phyloP scores from a whole-genome alignment of 2,888 invertebrate genomes.

The Galeopsomyia nigrocyanea region DNA sequence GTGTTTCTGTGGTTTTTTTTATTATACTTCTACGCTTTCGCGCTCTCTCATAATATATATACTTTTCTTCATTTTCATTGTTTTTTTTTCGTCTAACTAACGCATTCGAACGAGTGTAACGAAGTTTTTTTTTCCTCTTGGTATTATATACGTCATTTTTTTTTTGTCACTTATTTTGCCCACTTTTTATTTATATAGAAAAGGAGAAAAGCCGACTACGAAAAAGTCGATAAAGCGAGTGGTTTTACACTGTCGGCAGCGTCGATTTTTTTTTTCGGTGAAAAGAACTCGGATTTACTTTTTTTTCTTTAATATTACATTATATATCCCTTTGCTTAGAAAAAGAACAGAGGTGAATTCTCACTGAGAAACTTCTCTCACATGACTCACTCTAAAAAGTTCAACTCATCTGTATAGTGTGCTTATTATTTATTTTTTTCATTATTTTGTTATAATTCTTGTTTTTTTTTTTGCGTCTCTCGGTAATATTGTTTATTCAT shows the following conservation, averaged over 20 bases:
- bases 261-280: constrained; percentile 37
- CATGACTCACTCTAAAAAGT: constrained; percentile 49
- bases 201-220: constrained; percentile 44
- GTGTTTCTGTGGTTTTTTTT: constrained; percentile 15
- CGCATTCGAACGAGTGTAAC: constrained; percentile 29
- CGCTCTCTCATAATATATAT: constrained; percentile 25
- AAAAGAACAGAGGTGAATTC: constrained; percentile 46
- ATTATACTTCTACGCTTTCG: constrained; percentile 31
- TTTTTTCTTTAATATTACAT: constrained; percentile 21
- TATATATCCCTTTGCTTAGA: constrained; percentile 33
- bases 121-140: constrained; percentile 27
- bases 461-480: constrained; percentile 13
- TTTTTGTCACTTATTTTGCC: constrained; percentile 18
- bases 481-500: constrained; percentile 41
- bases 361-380: constrained; percentile 48
- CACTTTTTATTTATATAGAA: constrained; percentile 39
- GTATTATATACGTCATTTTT: constrained; percentile 21
- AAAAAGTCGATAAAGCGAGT: constrained; percentile 44
- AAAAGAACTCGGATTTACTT: constrained; percentile 39
- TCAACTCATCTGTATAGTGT: constrained; percentile 36
- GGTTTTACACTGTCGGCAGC: constrained; percentile 45
- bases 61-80: constrained; percentile 17
- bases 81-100: constrained; percentile 19
- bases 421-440: constrained; percentile 33
- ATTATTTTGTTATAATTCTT: constrained; percentile 11